A percentile compares a stretch with the other conserved stretches of the same genome.
Conservation (phyloP, 2,888 invertebrate species). For the Folsomia manolachei region DNA sequence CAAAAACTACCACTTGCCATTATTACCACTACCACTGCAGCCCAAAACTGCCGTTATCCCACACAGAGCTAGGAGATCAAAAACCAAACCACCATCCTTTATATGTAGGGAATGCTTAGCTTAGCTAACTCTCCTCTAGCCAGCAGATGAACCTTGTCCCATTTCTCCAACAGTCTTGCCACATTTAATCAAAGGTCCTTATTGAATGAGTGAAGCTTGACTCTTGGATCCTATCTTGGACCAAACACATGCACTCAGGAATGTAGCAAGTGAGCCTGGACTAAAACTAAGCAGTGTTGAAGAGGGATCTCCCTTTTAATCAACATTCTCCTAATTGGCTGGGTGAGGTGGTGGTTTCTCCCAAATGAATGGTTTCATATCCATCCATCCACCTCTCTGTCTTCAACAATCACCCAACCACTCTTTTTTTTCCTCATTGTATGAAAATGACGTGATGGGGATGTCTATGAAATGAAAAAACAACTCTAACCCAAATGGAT, state of each 20-base stretch:
- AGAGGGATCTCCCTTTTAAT: slow-evolving; percentile 11
- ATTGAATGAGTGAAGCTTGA: slow-evolving; percentile 6
- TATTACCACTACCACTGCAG: slow-evolving; percentile 14
- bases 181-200: slow-evolving; percentile 15
- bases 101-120: too few relatives aligned
- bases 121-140: neutral
- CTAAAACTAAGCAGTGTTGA: too few relatives aligned
- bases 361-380: neutral
- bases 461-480: too few relatives aligned
- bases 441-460: too few relatives aligned
- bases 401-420: neutral
- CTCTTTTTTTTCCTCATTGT: too few relatives aligned
- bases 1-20: slow-evolving; percentile 14
- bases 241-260: neutral
- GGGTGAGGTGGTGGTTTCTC: neutral
- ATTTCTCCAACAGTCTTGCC: slow-evolving; percentile 10
- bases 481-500: neutral
- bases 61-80: neutral
- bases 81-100: neutral
- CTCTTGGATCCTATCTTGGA: too few relatives aligned
- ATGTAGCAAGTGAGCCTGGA: too few relatives aligned
- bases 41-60: slow-evolving; percentile 11
- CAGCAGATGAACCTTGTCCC: slow-evolving; percentile 9
- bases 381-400: neutral
- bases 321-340: slow-evolving; percentile 13